These are phyloP conservation scores for Rhagonycha lutea DNA, from an alignment of 2,888 invertebrate species.

Conservation along the genomic window DNA sequence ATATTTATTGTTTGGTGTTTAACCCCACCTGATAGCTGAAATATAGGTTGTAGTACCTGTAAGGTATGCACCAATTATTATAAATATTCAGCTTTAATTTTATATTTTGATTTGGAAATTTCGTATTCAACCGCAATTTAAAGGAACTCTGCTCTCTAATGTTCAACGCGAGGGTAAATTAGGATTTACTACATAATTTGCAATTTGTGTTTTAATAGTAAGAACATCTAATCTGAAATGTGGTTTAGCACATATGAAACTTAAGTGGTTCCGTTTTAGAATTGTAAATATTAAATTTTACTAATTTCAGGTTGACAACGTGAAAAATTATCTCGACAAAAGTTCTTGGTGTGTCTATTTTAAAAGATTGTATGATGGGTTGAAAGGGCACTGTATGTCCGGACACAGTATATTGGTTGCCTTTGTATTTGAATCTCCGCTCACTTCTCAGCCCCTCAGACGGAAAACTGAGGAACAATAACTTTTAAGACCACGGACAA, in stretches of 20 bases:
- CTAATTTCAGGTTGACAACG: background rate
- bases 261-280: background rate
- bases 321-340: background rate
- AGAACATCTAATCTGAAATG: conserved; percentile 1
- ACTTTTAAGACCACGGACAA: too few species aligned
- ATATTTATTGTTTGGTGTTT: background rate
- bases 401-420: too few species aligned
- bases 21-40: background rate
- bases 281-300: background rate
- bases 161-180: conserved; percentile 14
- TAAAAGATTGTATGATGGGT: too few species aligned
- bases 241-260: background rate
- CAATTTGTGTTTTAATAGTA: conserved; percentile 6
- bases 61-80: background rate
- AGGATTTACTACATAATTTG: conserved; percentile 13
- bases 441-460: too few species aligned
- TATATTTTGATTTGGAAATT: background rate
- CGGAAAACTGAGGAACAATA: too few species aligned
- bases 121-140: background rate
- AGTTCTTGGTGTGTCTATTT: too few species aligned
- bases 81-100: background rate
- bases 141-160: conserved; percentile 4
- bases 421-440: too few species aligned
- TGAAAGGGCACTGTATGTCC: too few species aligned
- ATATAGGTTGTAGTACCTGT: background rate